Base-by-base conservation (phyloP, 2,797 vertebrate genomes). In the Ambastaia sidthimunki region DNA sequence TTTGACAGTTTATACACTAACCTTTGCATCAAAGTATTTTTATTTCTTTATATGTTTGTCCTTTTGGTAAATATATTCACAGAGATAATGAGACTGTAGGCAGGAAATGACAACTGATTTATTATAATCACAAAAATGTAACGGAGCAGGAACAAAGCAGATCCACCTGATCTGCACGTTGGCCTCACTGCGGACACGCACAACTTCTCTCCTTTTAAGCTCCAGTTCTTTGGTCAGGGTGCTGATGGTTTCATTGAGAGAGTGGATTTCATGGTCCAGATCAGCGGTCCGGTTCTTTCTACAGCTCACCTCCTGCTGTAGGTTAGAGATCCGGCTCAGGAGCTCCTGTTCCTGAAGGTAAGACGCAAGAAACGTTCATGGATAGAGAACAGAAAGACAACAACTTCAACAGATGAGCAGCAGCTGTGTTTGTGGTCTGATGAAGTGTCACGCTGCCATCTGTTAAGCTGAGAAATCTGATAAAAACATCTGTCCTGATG, bases 171-270 rank as follows among this genome's bases (percentile, higher is more conserved):
- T 97, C 85, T 99, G 97, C 47, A 98, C 95, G 90, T 96, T 99
- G 57, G 97, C 97, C 89, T 99, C 97, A 70, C 97, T 97, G 74
- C 96, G 96, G 85, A 98, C 94, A 87, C 96, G 93, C 82, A 99
- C 95, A 83, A 99, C 95, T 92, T 99, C 97, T 86, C 98, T 98
- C 80, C 97, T 97, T 91, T 99, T 99, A 74, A 95, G 92, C 88
- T 99, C 98, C 90, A 99, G 89, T 89, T 99, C 98, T 85, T 97
- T 95, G 16, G 97, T 98, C 86, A 99, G 88, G 1, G 95, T 94
- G 91, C 91, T 95, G 80, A 98, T 96, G 85, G 96, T 99, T 90
- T 98, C 96, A 74, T 97, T 97, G 73, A 99, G 94, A 44, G 95
- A 93, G 87, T 97, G 95, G 82, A 97, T 95, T 90, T 99, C 97